phyloP scores from a whole-genome alignment of 2,113 vertebrate genomes.

The Sceloporus tristichus region DNA sequence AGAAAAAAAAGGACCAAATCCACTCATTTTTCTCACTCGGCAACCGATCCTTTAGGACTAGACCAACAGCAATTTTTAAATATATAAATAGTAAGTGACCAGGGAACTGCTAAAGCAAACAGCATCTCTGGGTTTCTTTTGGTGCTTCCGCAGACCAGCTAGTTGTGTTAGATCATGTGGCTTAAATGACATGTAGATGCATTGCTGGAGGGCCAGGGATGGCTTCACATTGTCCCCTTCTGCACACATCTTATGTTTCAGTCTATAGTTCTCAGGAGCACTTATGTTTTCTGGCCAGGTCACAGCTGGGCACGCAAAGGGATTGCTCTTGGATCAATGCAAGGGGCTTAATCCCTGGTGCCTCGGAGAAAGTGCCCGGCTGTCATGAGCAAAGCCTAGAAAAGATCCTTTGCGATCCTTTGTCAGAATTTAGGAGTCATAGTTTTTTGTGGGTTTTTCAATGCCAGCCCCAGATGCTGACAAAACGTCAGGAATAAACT shows the following conservation, averaged over 20 bases:
- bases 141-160: slow-evolving; percentile 9
- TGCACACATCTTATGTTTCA: background rate
- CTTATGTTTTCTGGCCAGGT: background rate
- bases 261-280: background rate
- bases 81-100: background rate
- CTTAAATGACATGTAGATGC: background rate
- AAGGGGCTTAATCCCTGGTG: background rate
- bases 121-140: background rate
- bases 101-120: background rate
- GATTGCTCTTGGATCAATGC: no score
- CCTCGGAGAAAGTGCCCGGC: no score
- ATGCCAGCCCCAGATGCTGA: no score
- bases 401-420: background rate
- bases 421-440: no score
- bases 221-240: no score
- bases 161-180: background rate
- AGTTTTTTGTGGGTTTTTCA: no score
- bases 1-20: slow-evolving; percentile 6
- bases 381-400: no score
- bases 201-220: no score
- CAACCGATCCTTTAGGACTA: background rate
- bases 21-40: background rate
- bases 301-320: background rate
- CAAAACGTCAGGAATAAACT: no score
- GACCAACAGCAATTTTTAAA: background rate